These are phyloP conservation scores for Cyclina sinensis DNA, from an alignment of 1,140 invertebrate genomes.

Conservation along the genomic window DNA sequence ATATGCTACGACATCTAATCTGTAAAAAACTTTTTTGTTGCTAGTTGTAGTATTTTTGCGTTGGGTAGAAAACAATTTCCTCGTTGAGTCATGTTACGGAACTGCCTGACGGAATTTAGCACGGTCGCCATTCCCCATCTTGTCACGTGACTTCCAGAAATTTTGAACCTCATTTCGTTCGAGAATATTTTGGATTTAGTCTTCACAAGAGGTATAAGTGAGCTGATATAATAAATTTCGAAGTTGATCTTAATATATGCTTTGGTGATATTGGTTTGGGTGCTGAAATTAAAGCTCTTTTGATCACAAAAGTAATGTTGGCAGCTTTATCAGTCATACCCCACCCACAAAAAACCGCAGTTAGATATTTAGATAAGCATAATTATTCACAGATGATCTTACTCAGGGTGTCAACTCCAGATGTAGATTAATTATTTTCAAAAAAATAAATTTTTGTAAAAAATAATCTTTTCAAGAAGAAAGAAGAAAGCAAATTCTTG, in stretches of 20 bases:
- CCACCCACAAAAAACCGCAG: not conserved
- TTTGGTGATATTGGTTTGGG: not conserved
- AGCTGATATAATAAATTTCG: not conserved
- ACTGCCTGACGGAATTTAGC: not conserved
- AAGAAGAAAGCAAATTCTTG: not conserved
- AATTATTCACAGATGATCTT: not conserved
- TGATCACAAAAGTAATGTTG: not conserved
- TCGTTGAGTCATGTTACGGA: no score
- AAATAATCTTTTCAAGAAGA: not conserved
- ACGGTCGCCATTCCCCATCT: conserved; percentile 4
- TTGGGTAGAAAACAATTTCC: no score
- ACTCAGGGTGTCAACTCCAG: no score
- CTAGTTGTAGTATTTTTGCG: no score
- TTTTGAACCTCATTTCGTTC: conserved; percentile 33
- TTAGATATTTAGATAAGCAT: not conserved
- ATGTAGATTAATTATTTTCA: no score
- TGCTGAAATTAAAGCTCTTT: no score
- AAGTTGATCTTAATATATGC: not conserved
- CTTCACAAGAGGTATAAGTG: not conserved
- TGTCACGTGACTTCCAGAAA: conserved; percentile 43
- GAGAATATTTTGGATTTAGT: not conserved
- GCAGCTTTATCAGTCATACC: not conserved
- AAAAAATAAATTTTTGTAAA: not conserved
- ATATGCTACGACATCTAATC: no score
- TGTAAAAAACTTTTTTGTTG: no score